Percentiles rank a stretch among this genome's conserved stretches.
Conservation (phyloP, 2,113 vertebrate species). For the Pristiophorus japonicus region DNA sequence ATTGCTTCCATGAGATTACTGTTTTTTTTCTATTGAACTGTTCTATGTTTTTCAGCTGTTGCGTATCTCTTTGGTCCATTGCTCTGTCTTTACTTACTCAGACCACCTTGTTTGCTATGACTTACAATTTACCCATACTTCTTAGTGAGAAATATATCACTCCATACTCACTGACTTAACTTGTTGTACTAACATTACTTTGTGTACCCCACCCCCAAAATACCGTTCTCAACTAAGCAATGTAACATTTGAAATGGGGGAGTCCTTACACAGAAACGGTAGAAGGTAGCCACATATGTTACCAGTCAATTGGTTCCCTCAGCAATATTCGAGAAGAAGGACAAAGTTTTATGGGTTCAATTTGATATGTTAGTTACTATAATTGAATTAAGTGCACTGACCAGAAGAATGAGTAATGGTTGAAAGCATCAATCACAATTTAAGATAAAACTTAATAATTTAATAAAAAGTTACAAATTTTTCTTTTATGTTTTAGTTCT, state of each 20-base stretch:
- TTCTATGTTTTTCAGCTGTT: not conserved
- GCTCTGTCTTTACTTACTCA: not conserved
- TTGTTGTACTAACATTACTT: not conserved
- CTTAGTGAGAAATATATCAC: not conserved
- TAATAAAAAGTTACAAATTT: not conserved
- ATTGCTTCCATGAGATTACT: not conserved
- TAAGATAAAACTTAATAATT: not conserved
- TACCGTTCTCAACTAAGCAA: not conserved
- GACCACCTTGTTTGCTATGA: not conserved
- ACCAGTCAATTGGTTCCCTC: not conserved
- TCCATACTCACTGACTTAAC: not conserved
- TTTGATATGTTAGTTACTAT: not conserved
- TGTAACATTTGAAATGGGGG: not conserved
- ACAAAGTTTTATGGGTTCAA: not conserved
- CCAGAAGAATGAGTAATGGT: not conserved
- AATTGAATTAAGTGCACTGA: not conserved
- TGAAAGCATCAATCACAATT: not conserved
- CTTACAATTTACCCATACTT: not conserved
- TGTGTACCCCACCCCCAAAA: not conserved
- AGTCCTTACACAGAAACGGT: not conserved
- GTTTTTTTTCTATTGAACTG: not conserved
- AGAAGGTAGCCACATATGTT: not conserved
- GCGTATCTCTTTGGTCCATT: not conserved
- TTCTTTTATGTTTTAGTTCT: not conserved
- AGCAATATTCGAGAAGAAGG: not conserved